phyloP scores from a whole-genome alignment of 2,888 invertebrate genomes.

The Xylophagus ater region DNA sequence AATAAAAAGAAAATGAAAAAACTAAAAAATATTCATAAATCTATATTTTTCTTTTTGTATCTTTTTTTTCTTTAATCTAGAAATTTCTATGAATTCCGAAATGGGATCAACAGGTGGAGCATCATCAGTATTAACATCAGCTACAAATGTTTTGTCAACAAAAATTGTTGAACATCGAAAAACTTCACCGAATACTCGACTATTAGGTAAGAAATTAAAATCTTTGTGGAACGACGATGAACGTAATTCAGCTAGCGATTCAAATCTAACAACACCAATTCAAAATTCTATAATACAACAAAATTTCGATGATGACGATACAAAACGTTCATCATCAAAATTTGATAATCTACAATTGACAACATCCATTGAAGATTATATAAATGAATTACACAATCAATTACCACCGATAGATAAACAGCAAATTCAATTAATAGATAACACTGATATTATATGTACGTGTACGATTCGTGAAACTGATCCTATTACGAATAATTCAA shows the following conservation, averaged over 20 bases:
- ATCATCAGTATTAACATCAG: constrained; percentile 22
- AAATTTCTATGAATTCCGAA: constrained; percentile 19
- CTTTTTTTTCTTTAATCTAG: constrained; percentile 1
- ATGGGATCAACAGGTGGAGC: constrained; percentile 26
- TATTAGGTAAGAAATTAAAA: background rate
- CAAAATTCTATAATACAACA: background rate
- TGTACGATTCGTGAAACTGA: constrained; percentile 20
- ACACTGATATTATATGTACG: constrained; percentile 19
- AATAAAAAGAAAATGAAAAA: too few species aligned
- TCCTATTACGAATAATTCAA: too few species aligned
- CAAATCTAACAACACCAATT: background rate
- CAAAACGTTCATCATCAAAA: too few species aligned
- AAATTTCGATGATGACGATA: too few species aligned
- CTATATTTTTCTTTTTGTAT: too few species aligned
- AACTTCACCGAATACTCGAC: constrained; percentile 1
- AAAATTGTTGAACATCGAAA: background rate
- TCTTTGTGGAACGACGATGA: constrained; percentile 1
- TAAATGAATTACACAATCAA: constrained; percentile 17
- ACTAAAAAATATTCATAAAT: too few species aligned
- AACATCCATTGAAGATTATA: constrained; percentile 22
- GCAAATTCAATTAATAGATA: background rate
- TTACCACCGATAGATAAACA: constrained; percentile 20
- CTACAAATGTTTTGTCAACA: constrained; percentile 20
- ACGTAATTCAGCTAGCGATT: constrained; percentile 2
- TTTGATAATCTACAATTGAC: too few species aligned